Evolutionary conservation across 2,113 vertebrate genomes (phyloP).

Genomic region (Xenopus borealis): DNA sequence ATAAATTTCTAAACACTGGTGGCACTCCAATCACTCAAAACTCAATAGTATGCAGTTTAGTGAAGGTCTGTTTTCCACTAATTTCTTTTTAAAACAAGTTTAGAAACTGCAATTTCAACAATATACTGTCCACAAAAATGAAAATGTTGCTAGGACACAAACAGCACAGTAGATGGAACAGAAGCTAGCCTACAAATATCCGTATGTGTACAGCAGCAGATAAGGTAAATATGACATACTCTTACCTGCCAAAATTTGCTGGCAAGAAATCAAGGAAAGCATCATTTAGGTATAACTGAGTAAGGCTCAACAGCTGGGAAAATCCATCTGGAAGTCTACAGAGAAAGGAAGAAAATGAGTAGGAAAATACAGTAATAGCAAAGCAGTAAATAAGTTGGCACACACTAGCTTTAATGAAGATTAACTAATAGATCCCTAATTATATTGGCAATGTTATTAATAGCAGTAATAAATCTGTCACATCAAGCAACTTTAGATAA

Average conservation of each 20-base stretch:
- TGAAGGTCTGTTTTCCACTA: no score
- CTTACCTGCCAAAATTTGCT: constrained; percentile 95
- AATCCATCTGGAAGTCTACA: constrained; percentile 94
- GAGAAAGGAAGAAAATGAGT: constrained; percentile 30
- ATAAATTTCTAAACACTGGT: no score
- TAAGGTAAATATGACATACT: constrained; percentile 39
- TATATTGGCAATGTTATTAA: constrained; percentile 15
- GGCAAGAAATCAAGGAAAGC: constrained; percentile 97
- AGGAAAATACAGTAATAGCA: not conserved
- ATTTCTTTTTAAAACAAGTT: no score
- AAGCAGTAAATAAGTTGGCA: constrained; percentile 1
- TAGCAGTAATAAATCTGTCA: constrained; percentile 10
- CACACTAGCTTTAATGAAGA: not conserved
- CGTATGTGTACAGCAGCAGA: constrained; percentile 23
- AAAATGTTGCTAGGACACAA: no score
- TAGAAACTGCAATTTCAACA: no score
- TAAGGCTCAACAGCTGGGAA: constrained; percentile 93
- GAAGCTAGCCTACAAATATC: no score
- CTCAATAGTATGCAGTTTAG: no score
- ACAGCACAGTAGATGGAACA: no score
- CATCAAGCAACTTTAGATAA: constrained; percentile 5
- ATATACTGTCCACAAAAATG: no score
- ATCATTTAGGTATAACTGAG: constrained; percentile 96
- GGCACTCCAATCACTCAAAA: no score
- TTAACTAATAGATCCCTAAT: not conserved